A percentile compares a stretch with the other conserved stretches of the same genome.
Conservation (phyloP, 2,888 invertebrate species). For the Diachrysia chrysitis region DNA sequence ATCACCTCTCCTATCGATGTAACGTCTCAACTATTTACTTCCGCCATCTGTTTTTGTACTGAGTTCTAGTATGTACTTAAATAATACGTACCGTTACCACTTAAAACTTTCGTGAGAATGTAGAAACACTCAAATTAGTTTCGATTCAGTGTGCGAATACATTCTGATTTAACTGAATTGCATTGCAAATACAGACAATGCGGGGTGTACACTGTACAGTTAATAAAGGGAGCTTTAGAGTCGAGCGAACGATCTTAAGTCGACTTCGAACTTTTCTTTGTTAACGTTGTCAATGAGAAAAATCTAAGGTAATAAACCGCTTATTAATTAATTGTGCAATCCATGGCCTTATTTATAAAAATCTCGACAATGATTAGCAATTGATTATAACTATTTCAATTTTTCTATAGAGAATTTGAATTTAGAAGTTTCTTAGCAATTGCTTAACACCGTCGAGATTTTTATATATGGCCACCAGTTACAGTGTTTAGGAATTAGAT, state of each 20-base stretch:
- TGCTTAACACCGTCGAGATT: too few species aligned
- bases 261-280: not conserved
- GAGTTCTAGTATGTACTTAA: conserved; percentile 61
- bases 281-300: not conserved
- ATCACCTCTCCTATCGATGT: conserved; percentile 69
- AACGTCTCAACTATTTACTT: conserved; percentile 70
- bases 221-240: conserved; percentile 47
- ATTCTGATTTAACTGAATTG: conserved; percentile 57
- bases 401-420: too few species aligned
- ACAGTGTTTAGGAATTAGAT: too few species aligned
- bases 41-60: conserved; percentile 70
- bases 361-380: too few species aligned
- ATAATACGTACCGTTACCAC: conserved; percentile 69
- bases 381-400: too few species aligned
- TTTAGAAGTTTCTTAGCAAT: too few species aligned
- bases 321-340: too few species aligned
- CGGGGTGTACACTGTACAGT: conserved; percentile 38
- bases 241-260: conserved; percentile 12
- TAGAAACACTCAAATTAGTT: conserved; percentile 60
- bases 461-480: too few species aligned
- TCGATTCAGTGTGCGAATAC: conserved; percentile 61
- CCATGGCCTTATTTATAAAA: too few species aligned
- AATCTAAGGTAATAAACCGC: not conserved
- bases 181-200: conserved; percentile 57
- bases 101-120: conserved; percentile 72